These are phyloP conservation scores for Salvelinus namaycush DNA, from an alignment of 2,113 vertebrate species.

Conservation along the genomic window DNA sequence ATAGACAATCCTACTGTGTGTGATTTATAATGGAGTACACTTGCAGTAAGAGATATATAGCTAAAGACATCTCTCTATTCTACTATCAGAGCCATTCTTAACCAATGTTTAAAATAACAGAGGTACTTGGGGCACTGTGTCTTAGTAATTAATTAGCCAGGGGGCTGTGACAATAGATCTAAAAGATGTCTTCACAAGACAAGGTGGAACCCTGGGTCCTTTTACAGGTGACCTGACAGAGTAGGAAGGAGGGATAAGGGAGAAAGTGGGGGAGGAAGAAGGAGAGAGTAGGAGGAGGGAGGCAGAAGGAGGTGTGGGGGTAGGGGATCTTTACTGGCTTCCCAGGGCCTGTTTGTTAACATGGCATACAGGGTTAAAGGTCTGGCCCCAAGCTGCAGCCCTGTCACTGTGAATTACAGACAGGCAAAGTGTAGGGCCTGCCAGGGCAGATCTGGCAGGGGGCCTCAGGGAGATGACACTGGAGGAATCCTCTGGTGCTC, in stretches of 20 bases:
- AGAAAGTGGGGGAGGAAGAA: neutral
- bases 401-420: constrained; percentile 70
- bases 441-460: constrained; percentile 42
- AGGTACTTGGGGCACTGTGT: too few species aligned
- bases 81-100: too few species aligned
- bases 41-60: too few species aligned
- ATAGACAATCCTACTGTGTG: too few species aligned
- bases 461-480: constrained; percentile 39
- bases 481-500: neutral
- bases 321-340: constrained; percentile 37
- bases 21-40: too few species aligned
- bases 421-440: constrained; percentile 62
- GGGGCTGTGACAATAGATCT: neutral
- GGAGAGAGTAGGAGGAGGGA: neutral
- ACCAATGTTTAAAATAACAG: too few species aligned
- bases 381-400: constrained; percentile 48
- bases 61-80: too few species aligned
- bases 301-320: constrained; percentile 16
- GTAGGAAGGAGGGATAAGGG: constrained; percentile 5
- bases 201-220: neutral
- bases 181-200: neutral
- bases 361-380: constrained; percentile 58
- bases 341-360: constrained; percentile 51
- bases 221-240: neutral
- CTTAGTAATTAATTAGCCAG: too few species aligned